Evolutionary conservation across 1,140 invertebrate genomes (phyloP).

Genomic region (Macrotrachela quadricornifera): DNA sequence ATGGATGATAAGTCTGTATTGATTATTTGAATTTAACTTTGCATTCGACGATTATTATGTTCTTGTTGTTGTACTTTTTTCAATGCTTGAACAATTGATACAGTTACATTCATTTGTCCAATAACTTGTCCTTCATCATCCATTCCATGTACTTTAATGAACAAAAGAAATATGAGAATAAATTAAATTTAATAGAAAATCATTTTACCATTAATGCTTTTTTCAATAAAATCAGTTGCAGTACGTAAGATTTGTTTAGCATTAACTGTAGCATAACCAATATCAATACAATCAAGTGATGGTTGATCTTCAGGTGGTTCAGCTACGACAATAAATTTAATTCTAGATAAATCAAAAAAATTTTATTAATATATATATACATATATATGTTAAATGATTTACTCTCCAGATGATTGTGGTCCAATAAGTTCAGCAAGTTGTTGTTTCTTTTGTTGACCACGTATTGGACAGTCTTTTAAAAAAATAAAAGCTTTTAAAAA

Average conservation of each 20-base stretch:
- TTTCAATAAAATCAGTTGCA: conserved; percentile 16
- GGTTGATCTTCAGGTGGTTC: conserved; percentile 11
- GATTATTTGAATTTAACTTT: too few relatives aligned
- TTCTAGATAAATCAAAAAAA: too few relatives aligned
- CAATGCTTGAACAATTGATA: conserved; percentile 20
- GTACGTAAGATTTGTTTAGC: conserved; percentile 17
- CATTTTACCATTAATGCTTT: conserved; percentile 21
- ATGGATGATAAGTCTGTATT: too few relatives aligned
- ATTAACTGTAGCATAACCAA: conserved; percentile 22
- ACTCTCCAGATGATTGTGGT: conserved; percentile 9
- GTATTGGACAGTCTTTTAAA: conserved; percentile 29
- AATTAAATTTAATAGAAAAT: neutral
- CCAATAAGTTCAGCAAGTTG: conserved; percentile 25
- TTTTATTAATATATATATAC: too few relatives aligned
- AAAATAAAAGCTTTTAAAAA: conserved; percentile 27
- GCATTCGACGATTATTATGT: too few relatives aligned
- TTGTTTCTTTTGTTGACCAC: conserved; percentile 16
- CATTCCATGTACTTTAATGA: conserved; percentile 21
- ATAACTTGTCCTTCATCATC: conserved; percentile 18
- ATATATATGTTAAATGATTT: too few relatives aligned
- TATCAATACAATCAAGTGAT: conserved; percentile 24
- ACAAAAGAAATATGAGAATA: neutral
- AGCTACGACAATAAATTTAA: too few relatives aligned
- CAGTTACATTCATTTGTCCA: conserved; percentile 21
- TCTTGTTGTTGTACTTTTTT: too few relatives aligned